Percentiles rank a stretch among this genome's conserved stretches.
phyloP scores from a whole-genome alignment of 2,113 vertebrate species.

The Petrocephalus zakoni region DNA sequence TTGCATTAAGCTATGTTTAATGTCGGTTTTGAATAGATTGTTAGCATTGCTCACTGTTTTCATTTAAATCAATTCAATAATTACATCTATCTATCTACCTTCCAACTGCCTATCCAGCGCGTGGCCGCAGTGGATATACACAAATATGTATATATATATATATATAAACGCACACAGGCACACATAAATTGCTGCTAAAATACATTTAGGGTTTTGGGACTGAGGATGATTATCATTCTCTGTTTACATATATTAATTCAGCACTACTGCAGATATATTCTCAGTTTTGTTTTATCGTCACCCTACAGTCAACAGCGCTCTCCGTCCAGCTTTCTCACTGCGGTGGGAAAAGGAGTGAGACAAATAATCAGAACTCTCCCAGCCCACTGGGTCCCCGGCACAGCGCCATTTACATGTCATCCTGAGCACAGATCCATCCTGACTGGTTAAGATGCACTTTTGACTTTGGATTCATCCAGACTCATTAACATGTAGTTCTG shows the following conservation, averaged over 20 bases:
- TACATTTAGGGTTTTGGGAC: background rate
- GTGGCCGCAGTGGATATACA: background rate
- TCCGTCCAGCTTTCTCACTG: background rate
- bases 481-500: background rate
- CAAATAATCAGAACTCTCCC: background rate
- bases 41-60: background rate
- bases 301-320: background rate
- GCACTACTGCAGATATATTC: background rate
- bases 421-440: background rate
- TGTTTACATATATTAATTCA: background rate
- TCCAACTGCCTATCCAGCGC: background rate
- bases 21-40: background rate
- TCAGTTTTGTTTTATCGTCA: background rate
- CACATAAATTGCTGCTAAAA: background rate
- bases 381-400: background rate
- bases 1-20: background rate
- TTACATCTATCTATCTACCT: background rate
- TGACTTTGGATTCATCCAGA: slow-evolving; percentile 1
- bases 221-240: background rate
- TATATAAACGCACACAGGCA: background rate
- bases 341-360: background rate
- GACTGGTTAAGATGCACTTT: background rate
- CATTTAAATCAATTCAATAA: background rate
- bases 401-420: background rate
- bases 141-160: background rate